These are phyloP conservation scores for Holacanthella duospinosa DNA, from an alignment of 2,888 invertebrate species.

Conservation along the genomic window DNA sequence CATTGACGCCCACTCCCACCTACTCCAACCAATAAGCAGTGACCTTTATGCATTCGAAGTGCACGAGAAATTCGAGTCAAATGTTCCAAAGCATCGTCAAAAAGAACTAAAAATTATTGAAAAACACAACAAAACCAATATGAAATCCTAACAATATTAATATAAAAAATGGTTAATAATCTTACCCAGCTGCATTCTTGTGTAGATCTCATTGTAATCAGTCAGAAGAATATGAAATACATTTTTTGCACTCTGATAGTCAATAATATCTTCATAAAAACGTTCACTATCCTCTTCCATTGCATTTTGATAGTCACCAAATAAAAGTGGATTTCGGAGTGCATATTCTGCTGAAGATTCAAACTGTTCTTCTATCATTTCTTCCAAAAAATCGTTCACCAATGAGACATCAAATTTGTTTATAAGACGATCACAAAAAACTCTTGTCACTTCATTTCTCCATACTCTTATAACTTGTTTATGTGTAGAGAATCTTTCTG, in stretches of 20 bases:
- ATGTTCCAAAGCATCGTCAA: conserved; percentile 85
- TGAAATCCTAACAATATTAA: neutral
- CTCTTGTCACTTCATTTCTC: conserved; percentile 80
- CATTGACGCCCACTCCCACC: conserved; percentile 83
- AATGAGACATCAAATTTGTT: conserved; percentile 57
- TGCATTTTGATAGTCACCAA: conserved; percentile 80
- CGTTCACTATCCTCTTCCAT: conserved; percentile 66
- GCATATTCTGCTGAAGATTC: conserved; percentile 52
- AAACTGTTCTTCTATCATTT: conserved; percentile 48
- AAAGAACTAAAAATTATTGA: conserved; percentile 57
- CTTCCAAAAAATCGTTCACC: conserved; percentile 52
- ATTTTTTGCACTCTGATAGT: conserved; percentile 78
- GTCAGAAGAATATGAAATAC: too few species aligned
- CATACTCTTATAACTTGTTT: conserved; percentile 71
- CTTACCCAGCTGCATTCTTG: neutral
- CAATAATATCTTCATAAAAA: conserved; percentile 77
- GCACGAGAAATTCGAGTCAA: conserved; percentile 75
- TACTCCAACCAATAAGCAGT: conserved; percentile 74
- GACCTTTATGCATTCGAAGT: conserved; percentile 70
- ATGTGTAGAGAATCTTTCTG: conserved; percentile 55
- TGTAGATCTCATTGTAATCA: neutral
- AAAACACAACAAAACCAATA: neutral
- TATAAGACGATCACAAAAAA: conserved; percentile 78
- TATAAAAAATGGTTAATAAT: neutral
- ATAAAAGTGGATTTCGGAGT: conserved; percentile 69